A percentile compares a stretch with the other conserved stretches of the same genome.
Evolutionary conservation across 2,113 vertebrate genomes (phyloP).

Genomic region (Athene cunicularia): DNA sequence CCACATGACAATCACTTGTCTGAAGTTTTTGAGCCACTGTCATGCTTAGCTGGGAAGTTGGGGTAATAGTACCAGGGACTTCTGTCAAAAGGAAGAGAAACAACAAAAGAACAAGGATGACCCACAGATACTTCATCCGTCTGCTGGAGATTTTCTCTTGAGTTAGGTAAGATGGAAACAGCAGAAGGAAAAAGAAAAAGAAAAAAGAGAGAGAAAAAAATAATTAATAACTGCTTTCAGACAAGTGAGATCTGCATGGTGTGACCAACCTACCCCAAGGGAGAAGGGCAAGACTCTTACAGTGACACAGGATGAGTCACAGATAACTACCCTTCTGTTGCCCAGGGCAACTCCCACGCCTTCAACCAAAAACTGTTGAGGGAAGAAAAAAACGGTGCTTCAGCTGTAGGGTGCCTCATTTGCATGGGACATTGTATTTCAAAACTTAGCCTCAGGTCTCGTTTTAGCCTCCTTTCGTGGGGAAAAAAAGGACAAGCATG

Average conservation of each 20-base stretch:
- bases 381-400: background rate
- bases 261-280: background rate
- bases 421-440: background rate
- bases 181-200: background rate
- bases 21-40: background rate
- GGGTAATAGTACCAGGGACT: background rate
- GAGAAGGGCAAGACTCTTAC: background rate
- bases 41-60: background rate
- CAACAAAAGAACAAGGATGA: background rate
- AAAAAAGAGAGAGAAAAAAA: background rate
- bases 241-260: background rate
- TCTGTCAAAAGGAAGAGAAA: background rate
- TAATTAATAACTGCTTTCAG: background rate
- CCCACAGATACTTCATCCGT: background rate
- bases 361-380: background rate
- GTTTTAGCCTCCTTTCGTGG: background rate
- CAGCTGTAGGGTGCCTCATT: background rate
- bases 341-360: background rate
- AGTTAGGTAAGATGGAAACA: background rate
- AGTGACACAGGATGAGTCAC: background rate
- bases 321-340: background rate
- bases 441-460: background rate
- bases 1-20: background rate
- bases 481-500: background rate
- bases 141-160: background rate